phyloP scores from a whole-genome alignment of 2,888 invertebrate genomes.

The Abrostola triplasia region DNA sequence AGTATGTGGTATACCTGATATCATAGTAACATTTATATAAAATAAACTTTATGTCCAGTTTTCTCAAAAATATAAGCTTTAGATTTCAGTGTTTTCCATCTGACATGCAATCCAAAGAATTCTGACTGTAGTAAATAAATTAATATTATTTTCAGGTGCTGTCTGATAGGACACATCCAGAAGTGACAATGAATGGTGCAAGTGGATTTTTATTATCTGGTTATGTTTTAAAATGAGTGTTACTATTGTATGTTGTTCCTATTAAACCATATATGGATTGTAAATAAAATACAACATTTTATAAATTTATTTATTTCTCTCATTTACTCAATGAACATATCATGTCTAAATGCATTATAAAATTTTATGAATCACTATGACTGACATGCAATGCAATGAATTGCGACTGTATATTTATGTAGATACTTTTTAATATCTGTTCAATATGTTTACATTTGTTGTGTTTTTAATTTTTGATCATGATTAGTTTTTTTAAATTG shows the following conservation, averaged over 20 bases:
- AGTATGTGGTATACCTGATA: too few species aligned
- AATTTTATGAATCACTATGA: constrained; percentile 69
- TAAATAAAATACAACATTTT: constrained; percentile 57
- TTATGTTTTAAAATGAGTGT: constrained; percentile 81
- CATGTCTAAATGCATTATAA: constrained; percentile 79
- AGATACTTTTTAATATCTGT: constrained; percentile 37
- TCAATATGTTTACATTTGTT: constrained; percentile 26
- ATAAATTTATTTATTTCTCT: constrained; percentile 77
- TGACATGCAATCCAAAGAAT: too few species aligned
- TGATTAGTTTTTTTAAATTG: constrained; percentile 41
- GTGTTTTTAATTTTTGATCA: constrained; percentile 37
- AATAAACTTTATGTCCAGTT: too few species aligned
- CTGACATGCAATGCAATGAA: constrained; percentile 68
- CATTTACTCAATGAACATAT: constrained; percentile 77
- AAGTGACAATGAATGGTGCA: constrained; percentile 95
- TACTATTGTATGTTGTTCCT: constrained; percentile 15
- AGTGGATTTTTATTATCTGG: constrained; percentile 97
- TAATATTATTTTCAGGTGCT: constrained; percentile 82
- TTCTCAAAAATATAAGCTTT: too few species aligned
- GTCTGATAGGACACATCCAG: constrained; percentile 97
- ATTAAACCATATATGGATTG: constrained; percentile 37
- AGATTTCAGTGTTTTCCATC: too few species aligned
- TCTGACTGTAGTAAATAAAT: too few species aligned
- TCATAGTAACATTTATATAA: too few species aligned
- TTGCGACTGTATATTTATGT: constrained; percentile 56